Conservation (phyloP, 2,888 invertebrate genomes). For the Euspilapteryx auroguttella region DNA sequence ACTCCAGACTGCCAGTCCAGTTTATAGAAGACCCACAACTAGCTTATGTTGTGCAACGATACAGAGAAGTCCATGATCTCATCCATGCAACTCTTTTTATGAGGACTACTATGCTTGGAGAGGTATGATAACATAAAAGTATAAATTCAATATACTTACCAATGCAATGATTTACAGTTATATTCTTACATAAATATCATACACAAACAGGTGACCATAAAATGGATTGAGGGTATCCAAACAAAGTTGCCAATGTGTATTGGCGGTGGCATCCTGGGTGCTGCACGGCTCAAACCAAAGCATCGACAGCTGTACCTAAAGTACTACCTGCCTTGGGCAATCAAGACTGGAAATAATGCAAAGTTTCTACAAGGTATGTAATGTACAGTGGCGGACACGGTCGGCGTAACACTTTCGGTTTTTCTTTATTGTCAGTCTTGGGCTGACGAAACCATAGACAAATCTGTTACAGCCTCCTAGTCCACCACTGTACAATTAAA, state of each 20-base stretch:
- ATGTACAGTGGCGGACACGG: no score
- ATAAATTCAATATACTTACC: no score
- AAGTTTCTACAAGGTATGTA: constrained; percentile 75
- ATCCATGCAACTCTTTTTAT: constrained; percentile 89
- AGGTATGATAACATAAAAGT: no score
- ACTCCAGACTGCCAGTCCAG: constrained; percentile 85
- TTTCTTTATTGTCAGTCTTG: no score
- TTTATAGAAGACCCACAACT: constrained; percentile 88
- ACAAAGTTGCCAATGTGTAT: constrained; percentile 95
- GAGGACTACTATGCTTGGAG: constrained; percentile 91
- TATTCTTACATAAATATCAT: no score
- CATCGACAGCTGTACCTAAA: constrained; percentile 78
- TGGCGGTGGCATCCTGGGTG: constrained; percentile 90
- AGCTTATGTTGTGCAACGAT: constrained; percentile 96
- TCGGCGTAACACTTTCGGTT: no score
- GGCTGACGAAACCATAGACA: no score
- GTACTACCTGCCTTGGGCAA: constrained; percentile 85
- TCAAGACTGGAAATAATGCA: constrained; percentile 73
- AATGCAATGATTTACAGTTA: no score
- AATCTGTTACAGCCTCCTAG: no score
- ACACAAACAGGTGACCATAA: constrained; percentile 91
- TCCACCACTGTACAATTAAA: no score
- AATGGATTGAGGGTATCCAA: constrained; percentile 98
- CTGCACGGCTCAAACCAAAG: constrained; percentile 81
- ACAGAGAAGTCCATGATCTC: constrained; percentile 96